Evolutionary conservation across 2,113 vertebrate species (phyloP).

Genomic region (Phylloscopus trochiloides): DNA sequence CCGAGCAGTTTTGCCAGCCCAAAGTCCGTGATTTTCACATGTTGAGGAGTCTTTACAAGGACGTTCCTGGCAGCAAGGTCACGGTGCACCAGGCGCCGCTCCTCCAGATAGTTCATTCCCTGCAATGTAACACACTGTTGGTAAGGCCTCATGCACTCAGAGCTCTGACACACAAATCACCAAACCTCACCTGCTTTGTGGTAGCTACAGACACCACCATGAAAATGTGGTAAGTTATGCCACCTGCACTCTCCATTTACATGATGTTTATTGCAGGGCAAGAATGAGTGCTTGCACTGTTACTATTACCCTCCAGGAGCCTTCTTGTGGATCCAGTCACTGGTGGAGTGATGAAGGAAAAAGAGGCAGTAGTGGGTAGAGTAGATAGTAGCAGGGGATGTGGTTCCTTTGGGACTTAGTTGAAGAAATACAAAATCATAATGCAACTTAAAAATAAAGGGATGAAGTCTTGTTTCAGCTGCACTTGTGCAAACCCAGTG

Average conservation of each 20-base stretch:
- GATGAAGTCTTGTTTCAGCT: not conserved
- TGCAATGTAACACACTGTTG: not conserved
- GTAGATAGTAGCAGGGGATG: not conserved
- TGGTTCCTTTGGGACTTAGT: not conserved
- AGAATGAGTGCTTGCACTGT: not conserved
- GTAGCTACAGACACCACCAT: not conserved
- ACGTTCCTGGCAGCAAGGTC: constrained; percentile 94
- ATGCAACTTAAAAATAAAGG: not conserved
- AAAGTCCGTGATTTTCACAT: constrained; percentile 94
- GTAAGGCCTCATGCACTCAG: not conserved
- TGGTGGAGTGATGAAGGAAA: not conserved
- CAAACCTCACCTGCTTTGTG: not conserved
- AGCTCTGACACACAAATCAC: accelerated
- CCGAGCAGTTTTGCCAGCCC: constrained; percentile 90
- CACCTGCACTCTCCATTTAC: not conserved
- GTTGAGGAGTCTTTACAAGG: constrained; percentile 89
- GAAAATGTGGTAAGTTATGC: accelerated
- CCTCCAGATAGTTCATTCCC: constrained; percentile 96
- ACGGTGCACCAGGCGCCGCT: constrained; percentile 91
- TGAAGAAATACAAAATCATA: not conserved
- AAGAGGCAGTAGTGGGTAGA: not conserved
- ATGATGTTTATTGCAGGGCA: not conserved
- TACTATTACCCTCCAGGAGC: not conserved
- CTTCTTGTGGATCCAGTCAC: not conserved
- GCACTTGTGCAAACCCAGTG: not conserved